These are phyloP conservation scores for Phyllostomus hastatus DNA, from an alignment of 2,113 vertebrate species.

Conservation along the genomic window DNA sequence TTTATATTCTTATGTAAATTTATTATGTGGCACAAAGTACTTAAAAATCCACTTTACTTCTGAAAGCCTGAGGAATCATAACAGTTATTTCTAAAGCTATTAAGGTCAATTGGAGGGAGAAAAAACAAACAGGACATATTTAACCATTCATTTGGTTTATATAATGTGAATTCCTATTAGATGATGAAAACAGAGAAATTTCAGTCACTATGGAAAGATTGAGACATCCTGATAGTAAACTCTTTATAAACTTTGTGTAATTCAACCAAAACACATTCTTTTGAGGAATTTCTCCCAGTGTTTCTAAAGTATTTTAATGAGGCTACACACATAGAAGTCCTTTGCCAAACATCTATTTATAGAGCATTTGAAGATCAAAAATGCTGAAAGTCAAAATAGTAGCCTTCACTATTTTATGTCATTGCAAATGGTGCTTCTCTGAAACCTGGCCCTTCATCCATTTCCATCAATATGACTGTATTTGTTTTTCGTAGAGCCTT, in stretches of 20 bases:
- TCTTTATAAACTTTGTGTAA: background rate
- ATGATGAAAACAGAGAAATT: background rate
- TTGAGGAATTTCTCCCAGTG: background rate
- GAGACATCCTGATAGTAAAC: background rate
- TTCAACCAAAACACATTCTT: background rate
- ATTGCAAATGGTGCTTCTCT: background rate
- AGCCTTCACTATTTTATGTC: background rate
- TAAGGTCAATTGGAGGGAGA: background rate
- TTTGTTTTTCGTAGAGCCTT: background rate
- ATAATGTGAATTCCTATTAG: background rate
- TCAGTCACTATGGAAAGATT: background rate
- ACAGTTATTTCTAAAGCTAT: background rate
- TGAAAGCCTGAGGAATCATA: background rate
- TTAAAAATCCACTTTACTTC: background rate
- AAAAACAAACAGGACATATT: background rate
- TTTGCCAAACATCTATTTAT: background rate
- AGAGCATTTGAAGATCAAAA: background rate
- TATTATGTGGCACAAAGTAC: background rate
- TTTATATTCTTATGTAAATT: background rate
- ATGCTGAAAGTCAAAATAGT: background rate
- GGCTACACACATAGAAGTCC: background rate
- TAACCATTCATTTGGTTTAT: background rate
- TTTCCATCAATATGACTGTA: background rate
- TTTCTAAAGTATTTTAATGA: constrained; percentile 5
- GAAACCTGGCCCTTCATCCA: background rate